A percentile compares a stretch with the other conserved stretches of the same genome.
Conservation (phyloP, 2,888 invertebrate genomes). For the Diabrotica balteata region DNA sequence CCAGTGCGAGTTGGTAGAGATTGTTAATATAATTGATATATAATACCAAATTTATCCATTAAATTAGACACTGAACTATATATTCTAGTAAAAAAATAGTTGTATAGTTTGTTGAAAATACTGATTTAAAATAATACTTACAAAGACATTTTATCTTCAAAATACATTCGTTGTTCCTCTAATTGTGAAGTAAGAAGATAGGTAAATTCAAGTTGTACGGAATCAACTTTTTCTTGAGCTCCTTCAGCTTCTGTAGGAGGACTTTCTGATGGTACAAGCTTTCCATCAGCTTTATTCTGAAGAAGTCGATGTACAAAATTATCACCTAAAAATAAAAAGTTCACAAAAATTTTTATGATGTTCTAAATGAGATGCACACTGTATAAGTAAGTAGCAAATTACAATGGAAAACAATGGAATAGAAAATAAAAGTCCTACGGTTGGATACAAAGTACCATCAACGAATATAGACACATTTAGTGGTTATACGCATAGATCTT, state of each 20-base stretch:
- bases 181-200: conserved; percentile 94
- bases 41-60: too few species aligned
- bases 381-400: too few species aligned
- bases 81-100: too few species aligned
- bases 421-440: too few species aligned
- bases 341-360: not conserved
- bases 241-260: conserved; percentile 67
- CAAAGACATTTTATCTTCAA: conserved; percentile 78
- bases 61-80: too few species aligned
- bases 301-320: conserved; percentile 78
- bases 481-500: too few species aligned
- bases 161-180: conserved; percentile 91
- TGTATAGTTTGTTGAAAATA: not conserved
- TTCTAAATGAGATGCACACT: too few species aligned
- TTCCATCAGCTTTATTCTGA: conserved; percentile 96
- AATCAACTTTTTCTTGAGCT: conserved; percentile 86
- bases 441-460: too few species aligned
- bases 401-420: too few species aligned
- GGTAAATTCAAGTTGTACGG: conserved; percentile 95
- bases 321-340: conserved; percentile 39
- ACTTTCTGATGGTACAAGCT: conserved; percentile 83
- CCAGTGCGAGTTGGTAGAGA: too few species aligned
- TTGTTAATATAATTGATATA: not conserved
- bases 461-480: too few species aligned
- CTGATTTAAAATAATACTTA: conserved; percentile 38